phyloP scores from a whole-genome alignment of 2,797 vertebrate genomes.

The Peromyscus melanophrys region DNA sequence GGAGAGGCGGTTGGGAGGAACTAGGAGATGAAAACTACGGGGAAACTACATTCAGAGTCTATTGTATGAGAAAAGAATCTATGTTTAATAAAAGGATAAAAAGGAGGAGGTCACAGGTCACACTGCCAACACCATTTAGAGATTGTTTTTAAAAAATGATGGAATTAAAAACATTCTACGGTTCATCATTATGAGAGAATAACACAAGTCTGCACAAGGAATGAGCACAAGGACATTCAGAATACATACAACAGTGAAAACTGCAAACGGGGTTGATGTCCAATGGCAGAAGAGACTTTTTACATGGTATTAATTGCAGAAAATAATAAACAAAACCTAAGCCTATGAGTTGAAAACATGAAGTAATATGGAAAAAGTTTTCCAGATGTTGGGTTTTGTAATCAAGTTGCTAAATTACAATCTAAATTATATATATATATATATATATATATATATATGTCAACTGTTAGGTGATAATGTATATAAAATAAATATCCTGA shows the following conservation, averaged over 20 bases:
- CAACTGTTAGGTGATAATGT: conserved; percentile 14
- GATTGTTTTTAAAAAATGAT: not conserved
- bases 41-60: not conserved
- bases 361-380: not conserved
- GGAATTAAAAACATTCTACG: not conserved
- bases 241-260: not conserved
- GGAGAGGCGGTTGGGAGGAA: not conserved
- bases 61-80: not conserved
- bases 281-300: not conserved
- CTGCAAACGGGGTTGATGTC: not conserved
- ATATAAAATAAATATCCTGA: not conserved
- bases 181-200: not conserved
- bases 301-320: not conserved
- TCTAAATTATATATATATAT: too few species aligned
- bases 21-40: not conserved
- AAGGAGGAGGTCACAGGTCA: not conserved
- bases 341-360: not conserved
- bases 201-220: too few species aligned
- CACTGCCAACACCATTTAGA: not conserved
- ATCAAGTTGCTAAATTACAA: not conserved
- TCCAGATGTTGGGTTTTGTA: not conserved
- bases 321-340: not conserved
- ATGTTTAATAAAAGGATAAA: not conserved
- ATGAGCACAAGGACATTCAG: not conserved
- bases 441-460: not conserved